Evolutionary conservation across 2,888 invertebrate species (phyloP).

Genomic region (Cyclophora albipunctata): DNA sequence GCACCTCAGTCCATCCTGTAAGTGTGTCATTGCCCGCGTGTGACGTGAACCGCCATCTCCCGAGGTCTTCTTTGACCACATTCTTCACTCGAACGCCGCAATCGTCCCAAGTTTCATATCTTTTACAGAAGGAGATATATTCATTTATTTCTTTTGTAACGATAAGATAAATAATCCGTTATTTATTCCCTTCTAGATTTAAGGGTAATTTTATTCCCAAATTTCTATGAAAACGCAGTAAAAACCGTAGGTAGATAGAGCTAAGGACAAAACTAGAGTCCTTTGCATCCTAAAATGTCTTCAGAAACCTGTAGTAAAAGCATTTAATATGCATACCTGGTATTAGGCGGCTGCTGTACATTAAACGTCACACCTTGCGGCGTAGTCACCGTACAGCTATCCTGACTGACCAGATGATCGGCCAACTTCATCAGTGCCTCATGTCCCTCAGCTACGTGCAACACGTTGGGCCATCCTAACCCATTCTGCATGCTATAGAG

Average conservation of each 20-base stretch:
- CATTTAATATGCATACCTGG: slow-evolving; percentile 29
- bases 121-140: slow-evolving; percentile 12
- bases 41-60: slow-evolving; percentile 62
- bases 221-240: too few relatives aligned
- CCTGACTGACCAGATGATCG: slow-evolving; percentile 29
- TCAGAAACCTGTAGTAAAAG: too few relatives aligned
- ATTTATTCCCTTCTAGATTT: too few relatives aligned
- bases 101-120: slow-evolving; percentile 48
- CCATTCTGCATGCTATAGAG: slow-evolving; percentile 50
- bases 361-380: slow-evolving; percentile 43
- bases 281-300: too few relatives aligned
- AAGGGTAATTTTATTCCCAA: too few relatives aligned
- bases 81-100: slow-evolving; percentile 58
- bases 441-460: slow-evolving; percentile 45
- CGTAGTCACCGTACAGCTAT: slow-evolving; percentile 41
- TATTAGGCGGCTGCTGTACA: slow-evolving; percentile 33
- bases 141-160: too few relatives aligned
- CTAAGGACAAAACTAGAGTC: too few relatives aligned
- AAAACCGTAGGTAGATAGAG: too few relatives aligned
- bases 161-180: too few relatives aligned
- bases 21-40: slow-evolving; percentile 30
- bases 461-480: slow-evolving; percentile 47
- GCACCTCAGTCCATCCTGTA: slow-evolving; percentile 54
- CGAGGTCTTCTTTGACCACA: slow-evolving; percentile 41
- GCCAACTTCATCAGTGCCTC: slow-evolving; percentile 49